Conservation (phyloP, 2,113 vertebrate species). For the Pangasianodon gigas region DNA sequence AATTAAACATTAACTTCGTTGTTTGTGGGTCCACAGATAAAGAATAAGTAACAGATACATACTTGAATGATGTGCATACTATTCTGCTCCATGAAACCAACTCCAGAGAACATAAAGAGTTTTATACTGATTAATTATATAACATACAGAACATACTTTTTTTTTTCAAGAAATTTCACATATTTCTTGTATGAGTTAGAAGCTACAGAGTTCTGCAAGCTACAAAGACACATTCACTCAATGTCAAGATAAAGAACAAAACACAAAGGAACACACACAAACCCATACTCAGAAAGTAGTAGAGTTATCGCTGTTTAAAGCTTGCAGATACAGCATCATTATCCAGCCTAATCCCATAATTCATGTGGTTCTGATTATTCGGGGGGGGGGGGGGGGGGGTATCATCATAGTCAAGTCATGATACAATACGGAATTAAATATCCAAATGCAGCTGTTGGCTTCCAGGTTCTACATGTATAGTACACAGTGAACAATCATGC, state of each 20-base stretch:
- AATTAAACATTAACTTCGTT: slow-evolving; percentile 75
- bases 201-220: neutral
- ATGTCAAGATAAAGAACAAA: neutral
- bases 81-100: neutral
- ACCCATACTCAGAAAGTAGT: too few species aligned
- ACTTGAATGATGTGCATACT: neutral
- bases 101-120: neutral
- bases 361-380: too few species aligned
- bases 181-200: neutral
- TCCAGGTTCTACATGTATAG: too few species aligned
- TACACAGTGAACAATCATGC: too few species aligned
- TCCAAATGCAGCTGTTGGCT: too few species aligned
- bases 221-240: neutral
- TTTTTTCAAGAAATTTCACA: neutral
- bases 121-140: neutral
- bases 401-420: neutral
- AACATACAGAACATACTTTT: neutral
- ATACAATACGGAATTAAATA: neutral
- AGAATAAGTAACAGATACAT: neutral
- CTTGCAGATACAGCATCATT: too few species aligned
- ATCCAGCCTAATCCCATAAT: too few species aligned
- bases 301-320: too few species aligned
- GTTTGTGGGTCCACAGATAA: neutral
- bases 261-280: neutral
- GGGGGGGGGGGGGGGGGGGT: too few species aligned